Evolutionary conservation across 64 coral and sea anemone genomes (phyloP).

Genomic region (Montipora cactus): DNA sequence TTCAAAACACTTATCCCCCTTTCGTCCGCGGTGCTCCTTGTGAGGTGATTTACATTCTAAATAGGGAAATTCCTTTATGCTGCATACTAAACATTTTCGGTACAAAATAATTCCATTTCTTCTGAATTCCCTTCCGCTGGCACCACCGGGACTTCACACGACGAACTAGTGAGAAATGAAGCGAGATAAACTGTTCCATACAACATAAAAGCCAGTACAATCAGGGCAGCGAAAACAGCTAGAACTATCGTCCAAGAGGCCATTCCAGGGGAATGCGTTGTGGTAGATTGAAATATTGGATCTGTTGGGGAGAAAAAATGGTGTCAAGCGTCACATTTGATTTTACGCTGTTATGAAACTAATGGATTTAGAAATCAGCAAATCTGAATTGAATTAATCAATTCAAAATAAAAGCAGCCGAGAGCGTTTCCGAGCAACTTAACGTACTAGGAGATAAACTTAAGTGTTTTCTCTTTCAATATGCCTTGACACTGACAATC

Average conservation of each 20-base stretch:
- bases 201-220: neutral
- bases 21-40: too few relatives aligned
- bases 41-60: neutral
- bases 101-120: slow-evolving; percentile 15
- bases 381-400: too few relatives aligned
- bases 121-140: neutral
- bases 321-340: neutral
- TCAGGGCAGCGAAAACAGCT: neutral
- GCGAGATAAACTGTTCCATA: neutral
- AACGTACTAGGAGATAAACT: too few relatives aligned
- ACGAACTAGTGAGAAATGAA: neutral
- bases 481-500: too few relatives aligned
- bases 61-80: neutral
- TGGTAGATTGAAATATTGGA: neutral
- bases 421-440: too few relatives aligned
- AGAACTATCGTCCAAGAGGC: slow-evolving; percentile 6
- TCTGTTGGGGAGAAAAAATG: neutral
- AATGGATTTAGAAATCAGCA: too few relatives aligned
- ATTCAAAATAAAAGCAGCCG: too few relatives aligned
- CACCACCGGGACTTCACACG: neutral
- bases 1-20: too few relatives aligned
- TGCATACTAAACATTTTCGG: neutral
- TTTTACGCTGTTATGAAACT: too few relatives aligned
- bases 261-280: neutral
- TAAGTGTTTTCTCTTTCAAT: too few relatives aligned